Base-by-base conservation (phyloP, 2,888 invertebrate genomes). In the Cylindroiulus punctatus region DNA sequence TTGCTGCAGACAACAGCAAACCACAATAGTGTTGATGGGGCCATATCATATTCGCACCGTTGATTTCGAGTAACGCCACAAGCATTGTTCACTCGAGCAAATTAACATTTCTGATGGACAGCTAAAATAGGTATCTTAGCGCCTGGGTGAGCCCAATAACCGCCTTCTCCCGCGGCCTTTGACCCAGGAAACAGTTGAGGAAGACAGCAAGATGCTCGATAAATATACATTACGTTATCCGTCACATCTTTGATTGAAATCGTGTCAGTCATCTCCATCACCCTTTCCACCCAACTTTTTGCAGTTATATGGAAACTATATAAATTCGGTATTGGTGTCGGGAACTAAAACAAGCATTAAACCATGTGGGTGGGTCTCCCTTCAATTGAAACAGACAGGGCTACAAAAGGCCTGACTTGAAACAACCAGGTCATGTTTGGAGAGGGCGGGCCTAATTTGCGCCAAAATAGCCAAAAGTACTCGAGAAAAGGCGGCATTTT, bases 371-470 rank as follows among this genome's bases (percentile, higher is more conserved):
- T 19, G 19, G 0, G 4, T 47, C 4, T 19, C 10, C 10, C 17
- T 47, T 12, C n/a, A 57, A 57, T 57, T 57, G 19, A 57, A 57
- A 57, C 7, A 57, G 57, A n/a, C n/a, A 57, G n/a, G 17, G 57
- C 17, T 57, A 57, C n/a, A 57, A n/a, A 22, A 4, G 57, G 19
- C 19, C n/a, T n/a, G n/a, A n/a, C n/a, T n/a, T n/a, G 57, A 57
- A n/a, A 26, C 65, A 65, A n/a, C 65, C 12, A 65, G 65, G 65
- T 65, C 65, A 65, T 26, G 65, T 65, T 65, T 65, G 26, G 65
- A 12, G 26, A 65, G 65, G 65, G 65, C 65, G 65, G 65, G 26
- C 26, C 26, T 65, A 65, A 65, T 65, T 65, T 4, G 65, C n/a
- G 26, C 10, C 65, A 65, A 65, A 65, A 65, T n/a, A 22, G 26